These are phyloP conservation scores for Drosophila parthenogenetica DNA, from an alignment of 2,888 invertebrate species.

Conservation along the genomic window DNA sequence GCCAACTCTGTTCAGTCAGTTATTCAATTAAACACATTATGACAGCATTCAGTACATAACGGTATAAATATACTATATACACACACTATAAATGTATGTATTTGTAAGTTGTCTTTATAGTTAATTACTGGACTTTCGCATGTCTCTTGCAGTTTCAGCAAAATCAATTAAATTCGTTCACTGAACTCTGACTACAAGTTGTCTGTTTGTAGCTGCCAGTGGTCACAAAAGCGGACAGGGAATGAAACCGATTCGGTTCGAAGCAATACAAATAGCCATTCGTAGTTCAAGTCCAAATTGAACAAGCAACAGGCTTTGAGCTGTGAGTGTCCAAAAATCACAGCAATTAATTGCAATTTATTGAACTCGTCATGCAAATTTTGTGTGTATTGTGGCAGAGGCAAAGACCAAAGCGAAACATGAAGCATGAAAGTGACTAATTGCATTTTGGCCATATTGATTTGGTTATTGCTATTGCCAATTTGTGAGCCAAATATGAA, in stretches of 20 bases:
- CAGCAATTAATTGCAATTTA: conserved; percentile 62
- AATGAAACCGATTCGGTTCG: background rate
- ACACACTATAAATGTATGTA: background rate
- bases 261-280: conserved; percentile 13
- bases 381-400: background rate
- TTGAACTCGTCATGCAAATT: conserved; percentile 44
- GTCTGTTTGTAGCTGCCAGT: conserved; percentile 15
- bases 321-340: conserved; percentile 24
- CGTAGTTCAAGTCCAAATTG: conserved; percentile 20
- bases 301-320: conserved; percentile 1
- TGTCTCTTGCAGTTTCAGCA: conserved; percentile 28
- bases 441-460: conserved; percentile 30
- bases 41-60: conserved; percentile 35
- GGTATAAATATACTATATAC: background rate
- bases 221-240: conserved; percentile 12
- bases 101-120: conserved; percentile 27
- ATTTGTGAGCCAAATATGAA: conserved; percentile 20
- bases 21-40: conserved; percentile 54
- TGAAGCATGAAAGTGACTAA: conserved; percentile 18
- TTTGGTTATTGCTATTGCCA: conserved; percentile 21
- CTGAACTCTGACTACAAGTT: conserved; percentile 55
- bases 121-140: conserved; percentile 62
- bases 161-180: conserved; percentile 72
- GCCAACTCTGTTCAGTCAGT: conserved; percentile 38
- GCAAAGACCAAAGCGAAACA: background rate